Conservation (phyloP, 2,113 vertebrate genomes). For the Phoenicopterus ruber region DNA sequence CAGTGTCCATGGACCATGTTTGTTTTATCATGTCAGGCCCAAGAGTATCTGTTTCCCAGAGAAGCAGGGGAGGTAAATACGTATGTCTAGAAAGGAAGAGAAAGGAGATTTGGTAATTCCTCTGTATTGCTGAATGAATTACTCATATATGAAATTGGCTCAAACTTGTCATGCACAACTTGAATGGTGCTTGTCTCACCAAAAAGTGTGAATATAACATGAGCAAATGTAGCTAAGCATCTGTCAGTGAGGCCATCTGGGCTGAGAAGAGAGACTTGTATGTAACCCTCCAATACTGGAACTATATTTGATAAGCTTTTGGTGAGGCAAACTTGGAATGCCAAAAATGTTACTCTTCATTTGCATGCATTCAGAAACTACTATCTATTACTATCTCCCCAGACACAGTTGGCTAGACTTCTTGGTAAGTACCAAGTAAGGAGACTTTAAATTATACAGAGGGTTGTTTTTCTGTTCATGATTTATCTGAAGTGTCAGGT, state of each 20-base stretch:
- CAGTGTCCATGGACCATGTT: neutral
- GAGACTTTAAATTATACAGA: neutral
- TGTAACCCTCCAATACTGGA: neutral
- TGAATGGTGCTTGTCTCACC: neutral
- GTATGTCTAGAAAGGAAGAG: neutral
- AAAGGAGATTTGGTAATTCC: neutral
- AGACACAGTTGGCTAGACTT: neutral
- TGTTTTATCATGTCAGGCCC: neutral
- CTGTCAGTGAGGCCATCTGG: neutral
- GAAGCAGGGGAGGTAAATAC: too few species aligned
- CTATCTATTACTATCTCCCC: neutral
- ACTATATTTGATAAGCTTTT: neutral
- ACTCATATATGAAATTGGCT: neutral
- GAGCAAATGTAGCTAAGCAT: neutral
- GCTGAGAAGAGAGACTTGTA: neutral
- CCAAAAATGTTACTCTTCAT: neutral
- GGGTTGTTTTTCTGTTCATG: slow-evolving; percentile 32
- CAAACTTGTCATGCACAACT: neutral
- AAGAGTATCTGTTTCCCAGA: neutral
- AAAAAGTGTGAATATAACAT: neutral
- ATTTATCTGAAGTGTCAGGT: slow-evolving; percentile 51
- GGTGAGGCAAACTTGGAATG: neutral
- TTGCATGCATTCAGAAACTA: neutral
- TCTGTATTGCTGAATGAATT: neutral
- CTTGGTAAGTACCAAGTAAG: neutral